Percentiles rank a stretch among this genome's conserved stretches.
Evolutionary conservation across 2,113 vertebrate genomes (phyloP).

Genomic region (Myrmophylax atrothorax): DNA sequence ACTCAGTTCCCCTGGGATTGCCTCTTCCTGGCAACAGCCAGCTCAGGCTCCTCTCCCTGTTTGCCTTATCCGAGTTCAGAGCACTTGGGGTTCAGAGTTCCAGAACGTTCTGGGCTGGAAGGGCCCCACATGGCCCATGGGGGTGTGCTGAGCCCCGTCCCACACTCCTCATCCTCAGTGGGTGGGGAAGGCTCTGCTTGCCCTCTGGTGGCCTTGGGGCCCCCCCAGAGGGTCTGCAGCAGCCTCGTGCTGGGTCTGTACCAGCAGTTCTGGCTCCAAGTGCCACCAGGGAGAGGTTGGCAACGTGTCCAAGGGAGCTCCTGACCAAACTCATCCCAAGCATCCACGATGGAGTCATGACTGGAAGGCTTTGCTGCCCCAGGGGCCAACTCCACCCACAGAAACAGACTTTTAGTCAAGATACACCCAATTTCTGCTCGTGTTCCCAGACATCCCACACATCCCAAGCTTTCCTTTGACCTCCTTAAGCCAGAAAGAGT

Average conservation of each 20-base stretch:
- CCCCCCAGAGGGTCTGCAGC: background rate
- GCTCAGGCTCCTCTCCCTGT: background rate
- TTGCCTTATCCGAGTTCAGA: background rate
- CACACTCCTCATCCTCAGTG: background rate
- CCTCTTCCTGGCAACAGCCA: background rate
- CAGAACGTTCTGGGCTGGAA: background rate
- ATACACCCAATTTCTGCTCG: background rate
- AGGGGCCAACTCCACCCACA: background rate
- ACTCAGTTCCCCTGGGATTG: background rate
- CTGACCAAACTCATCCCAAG: background rate
- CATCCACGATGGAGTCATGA: fast-evolving
- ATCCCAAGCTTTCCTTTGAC: background rate
- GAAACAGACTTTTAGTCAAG: too few relatives aligned
- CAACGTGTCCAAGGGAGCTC: background rate
- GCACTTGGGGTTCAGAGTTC: background rate
- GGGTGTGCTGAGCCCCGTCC: background rate
- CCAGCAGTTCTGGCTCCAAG: fast-evolving
- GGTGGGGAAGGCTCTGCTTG: background rate
- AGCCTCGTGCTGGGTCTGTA: background rate
- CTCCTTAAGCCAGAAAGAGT: background rate
- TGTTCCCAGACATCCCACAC: fast-evolving
- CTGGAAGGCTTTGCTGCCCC: fast-evolving
- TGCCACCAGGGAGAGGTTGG: fast-evolving
- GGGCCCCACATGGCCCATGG: background rate
- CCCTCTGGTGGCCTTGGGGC: background rate